Evolutionary conservation across 2,888 invertebrate genomes (phyloP).

Genomic region (Itoplectis maculator): DNA sequence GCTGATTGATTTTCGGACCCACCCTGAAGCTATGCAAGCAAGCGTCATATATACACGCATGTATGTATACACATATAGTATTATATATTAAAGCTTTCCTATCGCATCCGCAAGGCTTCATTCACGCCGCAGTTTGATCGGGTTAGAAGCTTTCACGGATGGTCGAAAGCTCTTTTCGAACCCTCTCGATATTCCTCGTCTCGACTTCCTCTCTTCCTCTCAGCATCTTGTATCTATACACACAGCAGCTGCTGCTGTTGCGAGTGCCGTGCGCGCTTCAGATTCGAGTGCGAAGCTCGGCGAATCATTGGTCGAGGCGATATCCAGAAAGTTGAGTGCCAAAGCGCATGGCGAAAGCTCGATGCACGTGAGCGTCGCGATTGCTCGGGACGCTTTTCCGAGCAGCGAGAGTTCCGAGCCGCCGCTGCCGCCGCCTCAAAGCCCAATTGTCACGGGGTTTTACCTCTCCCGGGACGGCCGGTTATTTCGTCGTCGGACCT

Average conservation of each 20-base stretch:
- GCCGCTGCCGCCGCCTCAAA: conserved; percentile 5
- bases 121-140: conserved; percentile 48
- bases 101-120: conserved; percentile 30
- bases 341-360: not conserved
- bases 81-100: conserved; percentile 20
- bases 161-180: conserved; percentile 36
- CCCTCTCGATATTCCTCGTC: conserved; percentile 9
- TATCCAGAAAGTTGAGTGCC: conserved; percentile 10
- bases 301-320: not conserved
- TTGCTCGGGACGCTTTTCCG: not conserved
- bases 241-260: not conserved
- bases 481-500: conserved; percentile 41
- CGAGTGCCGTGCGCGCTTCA: not conserved
- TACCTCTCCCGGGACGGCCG: conserved; percentile 33
- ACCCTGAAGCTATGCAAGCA: not conserved
- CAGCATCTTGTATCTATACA: conserved; percentile 1
- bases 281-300: conserved; percentile 8
- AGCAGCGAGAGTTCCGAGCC: not conserved
- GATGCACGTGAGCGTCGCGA: not conserved
- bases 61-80: no score
- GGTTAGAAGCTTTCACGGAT: conserved; percentile 53
- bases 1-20: not conserved
- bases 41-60: not conserved
- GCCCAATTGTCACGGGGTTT: conserved; percentile 36
- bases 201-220: conserved; percentile 13